Base-by-base conservation (phyloP, 92 coral and sea anemone genomes). In the Zoanthus sociatus region DNA sequence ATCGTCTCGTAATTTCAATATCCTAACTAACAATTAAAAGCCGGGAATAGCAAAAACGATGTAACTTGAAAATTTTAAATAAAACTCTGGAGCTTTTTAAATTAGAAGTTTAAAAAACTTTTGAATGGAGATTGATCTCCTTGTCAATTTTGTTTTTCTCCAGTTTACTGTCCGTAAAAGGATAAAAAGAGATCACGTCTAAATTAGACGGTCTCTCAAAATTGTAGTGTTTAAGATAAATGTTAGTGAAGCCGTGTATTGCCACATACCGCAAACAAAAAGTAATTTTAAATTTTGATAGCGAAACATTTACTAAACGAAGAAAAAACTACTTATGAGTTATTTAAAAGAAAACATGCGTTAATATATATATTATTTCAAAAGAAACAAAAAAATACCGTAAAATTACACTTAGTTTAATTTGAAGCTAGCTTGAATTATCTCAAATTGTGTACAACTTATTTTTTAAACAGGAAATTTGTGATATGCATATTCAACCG, bases 11-110 rank as follows among this genome's bases (percentile, higher is more conserved):
- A 79, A 79, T 79, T 79, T n/a, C 13, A 79, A 79, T 13, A 79
- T 48, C 42, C 84, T 79, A 79, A 33, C 84, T 79, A 79, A 21
- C 73, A 32, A 79, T 42, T 79, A 79, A n/a, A n/a, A 7, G 18
- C 44, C 63, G 18, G 9, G 17, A 37, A 79, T 47, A 63, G 21
- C 42, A 64, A 79, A 79, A 45, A 31, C 37, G 12, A 4, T 42
- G 63, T 6, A 61, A 1, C 48, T 20, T 45, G 20, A 61, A 44
- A 42, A 12, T 30, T 63, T 14, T 7, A 50, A 20, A 71, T 68
- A 15, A 42, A 44, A 61, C 10, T 68, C 20, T 16, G 6, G 15
- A 17, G 69, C 71, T 12, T 44, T 32, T 18, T 60, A 2, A 42
- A 60, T 79, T 17, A 32, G 10, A n/a, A 66, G 1, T 30, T 61